Evolutionary conservation across 2,888 invertebrate species (phyloP).

Genomic region (Acrocera orbiculus): DNA sequence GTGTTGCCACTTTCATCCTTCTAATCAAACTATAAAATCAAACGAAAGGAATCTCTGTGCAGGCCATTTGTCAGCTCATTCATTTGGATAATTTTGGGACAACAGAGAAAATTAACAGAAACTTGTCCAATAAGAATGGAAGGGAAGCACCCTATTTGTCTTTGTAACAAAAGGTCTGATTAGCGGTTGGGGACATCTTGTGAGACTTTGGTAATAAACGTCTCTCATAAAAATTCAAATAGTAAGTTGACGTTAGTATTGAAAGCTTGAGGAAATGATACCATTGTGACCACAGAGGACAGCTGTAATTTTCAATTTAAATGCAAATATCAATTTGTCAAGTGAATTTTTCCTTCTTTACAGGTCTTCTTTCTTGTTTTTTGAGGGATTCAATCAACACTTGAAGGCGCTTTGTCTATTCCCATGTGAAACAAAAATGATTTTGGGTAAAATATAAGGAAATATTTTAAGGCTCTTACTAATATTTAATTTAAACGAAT

Average conservation of each 20-base stretch:
- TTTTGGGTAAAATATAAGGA: slow-evolving; percentile 3
- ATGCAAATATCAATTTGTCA: slow-evolving; percentile 34
- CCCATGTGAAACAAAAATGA: slow-evolving; percentile 9
- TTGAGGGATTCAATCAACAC: background rate
- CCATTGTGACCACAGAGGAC: slow-evolving; percentile 29
- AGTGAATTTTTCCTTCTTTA: slow-evolving; percentile 11
- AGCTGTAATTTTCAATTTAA: slow-evolving; percentile 33
- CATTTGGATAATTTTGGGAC: slow-evolving; percentile 30
- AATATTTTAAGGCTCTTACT: slow-evolving; percentile 5
- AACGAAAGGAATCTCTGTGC: slow-evolving; percentile 11
- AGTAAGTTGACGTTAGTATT: slow-evolving; percentile 1
- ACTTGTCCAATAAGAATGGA: slow-evolving; percentile 15
- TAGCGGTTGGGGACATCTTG: too few species aligned
- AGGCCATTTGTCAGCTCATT: slow-evolving; percentile 29
- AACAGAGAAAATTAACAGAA: slow-evolving; percentile 30
- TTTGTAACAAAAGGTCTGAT: background rate
- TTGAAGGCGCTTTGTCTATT: slow-evolving; percentile 6
- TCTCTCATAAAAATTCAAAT: slow-evolving; percentile 7
- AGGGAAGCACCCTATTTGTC: background rate
- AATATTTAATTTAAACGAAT: too few species aligned
- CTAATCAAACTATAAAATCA: slow-evolving; percentile 3
- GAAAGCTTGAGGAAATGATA: slow-evolving; percentile 27
- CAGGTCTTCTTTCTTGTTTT: background rate
- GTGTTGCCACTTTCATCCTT: too few species aligned
- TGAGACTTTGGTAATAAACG: slow-evolving; percentile 1